Base-by-base conservation (phyloP, 1,140 invertebrate species). In the Listronotus bonariensis region DNA sequence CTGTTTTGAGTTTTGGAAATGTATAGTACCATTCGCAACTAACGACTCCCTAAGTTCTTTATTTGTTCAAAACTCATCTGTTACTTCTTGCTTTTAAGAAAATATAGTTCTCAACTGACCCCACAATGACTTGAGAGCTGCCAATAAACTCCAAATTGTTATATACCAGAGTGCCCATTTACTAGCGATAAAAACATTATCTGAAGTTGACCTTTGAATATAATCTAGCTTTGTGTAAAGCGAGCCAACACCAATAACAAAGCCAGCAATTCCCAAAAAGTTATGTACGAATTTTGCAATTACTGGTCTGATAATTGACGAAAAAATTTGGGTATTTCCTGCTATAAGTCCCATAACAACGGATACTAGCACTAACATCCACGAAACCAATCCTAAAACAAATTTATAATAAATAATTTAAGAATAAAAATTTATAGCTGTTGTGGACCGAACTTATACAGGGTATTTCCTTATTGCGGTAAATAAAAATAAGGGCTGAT, bases 261-360 rank as follows among this genome's bases (percentile, higher is more conserved):
- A 68, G 6, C 41, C 55, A 5, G 56, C 46, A 10, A 61, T 15
- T 38, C 67, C 67, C 18, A 68, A 14, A 3, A 68, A 61, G 18
- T 68, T 68, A 38, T 68, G 67, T 5, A 61, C 17, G 10, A 68
- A 42, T 51, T 68, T 68, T 2, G 54, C 31, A 10, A 61, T 12
- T 9, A 68, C 49, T 14, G 67, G 63, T 15, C 53, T 40, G 10
- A 66, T 18, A 48, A 55, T 48, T 11, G 4, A 60, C 11, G 48
- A 55, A 34, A 68, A 56, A 3, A 11, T 38, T 34, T 42, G 41
- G 15, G 67, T 49, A 15, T 68, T 60, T 10, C 63, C 63, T 15
- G 63, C 51, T 6, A 56, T 14, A 11, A 68, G 20, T 60, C 67
- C 67, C 2, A 43, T 12, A 8, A 66, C n/a, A 6, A 66, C 34